These are phyloP conservation scores for Meandrina meandrites DNA, from an alignment of 92 coral and sea anemone species.

Conservation along the genomic window DNA sequence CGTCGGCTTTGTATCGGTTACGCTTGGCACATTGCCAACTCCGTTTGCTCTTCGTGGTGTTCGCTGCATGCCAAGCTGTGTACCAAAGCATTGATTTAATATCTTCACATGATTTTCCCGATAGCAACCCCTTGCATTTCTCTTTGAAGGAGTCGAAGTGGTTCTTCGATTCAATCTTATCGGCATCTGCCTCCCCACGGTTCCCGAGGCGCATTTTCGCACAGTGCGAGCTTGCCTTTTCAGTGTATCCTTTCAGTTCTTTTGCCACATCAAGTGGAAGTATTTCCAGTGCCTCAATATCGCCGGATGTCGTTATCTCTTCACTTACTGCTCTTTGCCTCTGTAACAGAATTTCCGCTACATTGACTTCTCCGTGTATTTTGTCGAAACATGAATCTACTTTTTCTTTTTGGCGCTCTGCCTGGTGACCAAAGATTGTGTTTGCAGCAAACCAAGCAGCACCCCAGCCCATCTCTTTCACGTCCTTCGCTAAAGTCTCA, in stretches of 20 bases:
- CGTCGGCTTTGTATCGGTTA: background rate
- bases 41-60: background rate
- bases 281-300: background rate
- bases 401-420: background rate
- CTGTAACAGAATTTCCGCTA: background rate
- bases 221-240: background rate
- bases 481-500: background rate
- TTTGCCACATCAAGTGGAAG: background rate
- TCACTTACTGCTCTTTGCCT: background rate
- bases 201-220: background rate
- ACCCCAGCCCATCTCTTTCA: background rate
- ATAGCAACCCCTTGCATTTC: background rate
- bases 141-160: background rate
- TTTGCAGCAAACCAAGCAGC: constrained; percentile 2
- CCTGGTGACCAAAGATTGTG: background rate
- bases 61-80: background rate
- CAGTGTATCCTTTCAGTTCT: background rate
- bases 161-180: background rate
- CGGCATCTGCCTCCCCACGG: background rate
- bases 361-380: background rate
- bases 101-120: background rate
- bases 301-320: background rate
- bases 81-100: background rate
- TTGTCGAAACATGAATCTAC: background rate
- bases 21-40: background rate